Evolutionary conservation across 2,888 invertebrate species (phyloP).

Genomic region (Parnassius glacialis): DNA sequence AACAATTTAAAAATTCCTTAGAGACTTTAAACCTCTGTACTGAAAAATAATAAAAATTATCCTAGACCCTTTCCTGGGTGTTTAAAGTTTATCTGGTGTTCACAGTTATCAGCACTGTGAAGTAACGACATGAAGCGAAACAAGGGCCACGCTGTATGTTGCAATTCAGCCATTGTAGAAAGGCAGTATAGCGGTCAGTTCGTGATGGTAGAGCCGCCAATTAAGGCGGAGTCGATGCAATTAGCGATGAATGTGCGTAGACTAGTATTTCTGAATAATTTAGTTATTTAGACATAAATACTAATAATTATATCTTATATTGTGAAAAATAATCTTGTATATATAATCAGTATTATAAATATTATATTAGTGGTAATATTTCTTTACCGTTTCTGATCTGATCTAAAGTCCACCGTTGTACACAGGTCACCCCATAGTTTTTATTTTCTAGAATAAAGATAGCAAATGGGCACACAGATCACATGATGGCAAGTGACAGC

Average conservation of each 20-base stretch:
- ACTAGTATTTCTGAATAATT: no score
- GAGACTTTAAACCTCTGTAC: background rate
- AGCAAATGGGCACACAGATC: no score
- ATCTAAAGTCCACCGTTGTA: no score
- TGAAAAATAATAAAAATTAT: background rate
- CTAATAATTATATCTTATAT: no score
- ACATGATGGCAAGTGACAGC: no score
- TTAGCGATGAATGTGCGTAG: constrained; percentile 1
- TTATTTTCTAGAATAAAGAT: no score
- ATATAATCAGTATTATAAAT: no score
- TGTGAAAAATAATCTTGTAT: no score
- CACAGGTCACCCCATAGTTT: no score
- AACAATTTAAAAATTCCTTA: background rate
- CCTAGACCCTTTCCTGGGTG: background rate
- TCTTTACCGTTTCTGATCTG: no score
- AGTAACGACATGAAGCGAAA: constrained; percentile 21
- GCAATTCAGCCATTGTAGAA: constrained; percentile 25
- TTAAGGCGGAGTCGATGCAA: constrained; percentile 17
- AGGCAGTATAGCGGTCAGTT: constrained; percentile 27
- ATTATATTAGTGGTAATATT: no score
- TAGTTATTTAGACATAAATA: no score
- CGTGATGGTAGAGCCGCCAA: constrained; percentile 25
- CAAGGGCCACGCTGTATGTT: constrained; percentile 21
- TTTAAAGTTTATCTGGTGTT: constrained; percentile 3
- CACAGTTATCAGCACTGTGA: constrained; percentile 4